These are phyloP conservation scores for Mareca strepera DNA, from an alignment of 2,797 vertebrate genomes.

Conservation along the genomic window DNA sequence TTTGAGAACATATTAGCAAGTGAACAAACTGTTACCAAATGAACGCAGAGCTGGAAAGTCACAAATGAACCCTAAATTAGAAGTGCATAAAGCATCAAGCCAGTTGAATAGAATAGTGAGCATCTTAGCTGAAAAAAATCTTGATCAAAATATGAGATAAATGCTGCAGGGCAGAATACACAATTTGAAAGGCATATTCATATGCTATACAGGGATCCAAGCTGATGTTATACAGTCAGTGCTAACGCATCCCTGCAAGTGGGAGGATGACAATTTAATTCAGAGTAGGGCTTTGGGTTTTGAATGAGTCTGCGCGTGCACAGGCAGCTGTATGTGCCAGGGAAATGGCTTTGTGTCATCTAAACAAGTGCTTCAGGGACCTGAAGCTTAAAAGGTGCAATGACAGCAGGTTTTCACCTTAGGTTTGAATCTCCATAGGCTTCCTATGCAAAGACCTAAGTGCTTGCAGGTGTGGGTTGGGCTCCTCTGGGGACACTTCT, in stretches of 20 bases:
- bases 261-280: conserved; percentile 59
- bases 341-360: background rate
- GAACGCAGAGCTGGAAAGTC: conserved; percentile 19
- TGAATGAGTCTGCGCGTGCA: conserved; percentile 5
- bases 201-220: conserved; percentile 16
- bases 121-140: conserved; percentile 31
- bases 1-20: conserved; percentile 12
- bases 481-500: too few relatives aligned
- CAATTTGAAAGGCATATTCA: conserved; percentile 54
- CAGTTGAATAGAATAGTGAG: conserved; percentile 32
- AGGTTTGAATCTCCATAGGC: background rate
- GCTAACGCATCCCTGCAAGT: conserved; percentile 44
- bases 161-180: conserved; percentile 58
- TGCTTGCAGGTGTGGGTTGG: background rate
- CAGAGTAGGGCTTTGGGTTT: conserved; percentile 32
- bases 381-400: background rate
- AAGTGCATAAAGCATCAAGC: background rate
- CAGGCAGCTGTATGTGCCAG: background rate
- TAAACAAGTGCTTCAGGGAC: background rate
- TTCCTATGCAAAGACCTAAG: background rate
- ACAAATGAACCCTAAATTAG: conserved; percentile 52
- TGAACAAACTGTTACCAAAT: conserved; percentile 20
- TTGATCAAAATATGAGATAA: conserved; percentile 49
- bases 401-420: background rate
- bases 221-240: conserved; percentile 58